Evolutionary conservation across 1,140 invertebrate species (phyloP).

Genomic region (Aphaenogaster rudis): DNA sequence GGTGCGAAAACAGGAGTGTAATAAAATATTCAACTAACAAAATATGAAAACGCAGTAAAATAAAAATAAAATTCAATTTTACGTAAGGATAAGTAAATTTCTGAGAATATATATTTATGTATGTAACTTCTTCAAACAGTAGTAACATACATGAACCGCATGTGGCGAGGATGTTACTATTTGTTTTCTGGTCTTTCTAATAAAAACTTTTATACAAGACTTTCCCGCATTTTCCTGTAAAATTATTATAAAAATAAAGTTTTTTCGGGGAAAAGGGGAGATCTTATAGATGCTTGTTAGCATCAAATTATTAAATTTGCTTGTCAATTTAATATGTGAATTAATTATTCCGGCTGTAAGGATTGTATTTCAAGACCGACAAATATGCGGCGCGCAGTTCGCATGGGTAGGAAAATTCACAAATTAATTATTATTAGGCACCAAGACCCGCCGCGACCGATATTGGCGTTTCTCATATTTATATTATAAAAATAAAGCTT

Average conservation of each 20-base stretch:
- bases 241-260: neutral
- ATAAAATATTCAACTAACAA: slow-evolving; percentile 15
- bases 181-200: neutral
- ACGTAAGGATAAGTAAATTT: neutral
- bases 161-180: neutral
- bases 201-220: neutral
- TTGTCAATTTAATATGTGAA: too few species aligned
- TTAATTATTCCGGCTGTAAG: too few species aligned
- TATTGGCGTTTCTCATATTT: too few species aligned
- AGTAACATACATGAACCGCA: neutral
- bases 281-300: too few species aligned
- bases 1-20: neutral
- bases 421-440: too few species aligned
- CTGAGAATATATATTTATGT: neutral
- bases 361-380: too few species aligned
- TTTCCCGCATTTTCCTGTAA: neutral
- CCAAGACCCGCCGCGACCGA: too few species aligned
- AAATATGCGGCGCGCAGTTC: too few species aligned
- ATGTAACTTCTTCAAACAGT: neutral
- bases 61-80: slow-evolving; percentile 39
- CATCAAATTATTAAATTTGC: too few species aligned
- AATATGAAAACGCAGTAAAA: neutral
- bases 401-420: too few species aligned
- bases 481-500: neutral
- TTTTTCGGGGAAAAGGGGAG: too few species aligned